Evolutionary conservation across 2,797 vertebrate species (phyloP).

Genomic region (Girardinus metallicus): DNA sequence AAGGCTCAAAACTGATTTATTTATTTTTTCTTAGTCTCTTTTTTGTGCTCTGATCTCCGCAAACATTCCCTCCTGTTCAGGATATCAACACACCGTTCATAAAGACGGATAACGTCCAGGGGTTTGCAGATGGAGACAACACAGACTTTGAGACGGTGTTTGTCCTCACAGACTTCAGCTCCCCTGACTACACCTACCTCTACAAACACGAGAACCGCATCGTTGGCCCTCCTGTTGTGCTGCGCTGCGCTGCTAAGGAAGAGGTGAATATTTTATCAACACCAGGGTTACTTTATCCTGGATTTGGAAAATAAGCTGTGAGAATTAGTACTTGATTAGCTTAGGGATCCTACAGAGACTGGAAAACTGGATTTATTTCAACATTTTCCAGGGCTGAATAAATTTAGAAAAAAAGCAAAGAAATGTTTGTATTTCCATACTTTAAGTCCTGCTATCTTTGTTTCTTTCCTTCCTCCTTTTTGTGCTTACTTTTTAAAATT

Average conservation of each 20-base stretch:
- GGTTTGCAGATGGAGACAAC: conserved; percentile 86
- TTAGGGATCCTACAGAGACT: background rate
- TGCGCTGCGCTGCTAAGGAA: conserved; percentile 86
- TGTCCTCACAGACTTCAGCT: conserved; percentile 88
- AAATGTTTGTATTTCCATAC: background rate
- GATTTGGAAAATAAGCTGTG: background rate
- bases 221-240: conserved; percentile 90
- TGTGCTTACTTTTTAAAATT: background rate
- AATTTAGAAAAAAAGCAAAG: background rate
- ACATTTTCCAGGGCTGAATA: background rate
- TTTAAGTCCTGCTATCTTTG: background rate
- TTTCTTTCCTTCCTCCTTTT: background rate
- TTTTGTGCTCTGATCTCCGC: background rate
- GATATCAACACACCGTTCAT: conserved; percentile 88
- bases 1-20: background rate
- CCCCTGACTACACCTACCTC: conserved; percentile 85
- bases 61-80: conserved; percentile 67
- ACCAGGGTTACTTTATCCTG: background rate
- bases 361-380: background rate
- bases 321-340: background rate
- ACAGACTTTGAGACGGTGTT: conserved; percentile 91
- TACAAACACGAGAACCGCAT: conserved; percentile 90
- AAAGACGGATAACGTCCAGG: conserved; percentile 84
- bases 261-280: conserved; percentile 79
- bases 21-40: background rate